phyloP scores from a whole-genome alignment of 2,797 vertebrate genomes.

The Thripadectes ignobilis region DNA sequence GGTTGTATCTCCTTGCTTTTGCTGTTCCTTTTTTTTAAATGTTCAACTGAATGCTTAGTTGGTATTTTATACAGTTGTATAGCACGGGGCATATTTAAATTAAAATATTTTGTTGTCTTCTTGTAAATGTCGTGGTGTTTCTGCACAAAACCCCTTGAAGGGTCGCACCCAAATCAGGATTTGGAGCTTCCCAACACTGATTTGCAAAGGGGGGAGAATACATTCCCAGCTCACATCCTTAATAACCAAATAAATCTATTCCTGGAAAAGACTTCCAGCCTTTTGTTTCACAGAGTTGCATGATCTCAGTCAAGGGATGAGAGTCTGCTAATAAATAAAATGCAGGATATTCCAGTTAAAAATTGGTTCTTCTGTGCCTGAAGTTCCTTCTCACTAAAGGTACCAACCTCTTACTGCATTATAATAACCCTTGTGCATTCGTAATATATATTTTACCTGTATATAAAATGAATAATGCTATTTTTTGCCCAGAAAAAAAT shows the following conservation, averaged over 20 bases:
- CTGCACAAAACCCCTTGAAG: background rate
- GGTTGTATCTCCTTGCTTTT: background rate
- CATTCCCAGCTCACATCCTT: background rate
- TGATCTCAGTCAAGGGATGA: background rate
- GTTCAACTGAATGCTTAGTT: slow-evolving; percentile 40
- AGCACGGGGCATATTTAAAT: slow-evolving; percentile 56
- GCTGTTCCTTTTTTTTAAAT: background rate
- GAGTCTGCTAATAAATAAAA: background rate
- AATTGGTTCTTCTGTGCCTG: background rate
- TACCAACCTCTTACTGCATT: background rate
- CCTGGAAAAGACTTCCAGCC: background rate
- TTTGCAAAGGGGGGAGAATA: background rate
- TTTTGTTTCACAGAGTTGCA: background rate
- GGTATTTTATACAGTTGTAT: slow-evolving; percentile 59
- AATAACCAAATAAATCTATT: background rate
- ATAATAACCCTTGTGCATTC: background rate
- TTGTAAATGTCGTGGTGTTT: slow-evolving; percentile 18
- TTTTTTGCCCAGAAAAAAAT: rapidly evolving
- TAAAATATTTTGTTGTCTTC: slow-evolving; percentile 66
- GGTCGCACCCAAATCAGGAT: background rate
- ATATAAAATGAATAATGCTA: background rate
- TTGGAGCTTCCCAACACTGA: background rate
- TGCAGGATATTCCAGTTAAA: background rate
- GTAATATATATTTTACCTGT: background rate
- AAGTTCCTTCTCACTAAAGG: background rate